Evolutionary conservation across 2,113 vertebrate species (phyloP).

Genomic region (Mirza zaza): DNA sequence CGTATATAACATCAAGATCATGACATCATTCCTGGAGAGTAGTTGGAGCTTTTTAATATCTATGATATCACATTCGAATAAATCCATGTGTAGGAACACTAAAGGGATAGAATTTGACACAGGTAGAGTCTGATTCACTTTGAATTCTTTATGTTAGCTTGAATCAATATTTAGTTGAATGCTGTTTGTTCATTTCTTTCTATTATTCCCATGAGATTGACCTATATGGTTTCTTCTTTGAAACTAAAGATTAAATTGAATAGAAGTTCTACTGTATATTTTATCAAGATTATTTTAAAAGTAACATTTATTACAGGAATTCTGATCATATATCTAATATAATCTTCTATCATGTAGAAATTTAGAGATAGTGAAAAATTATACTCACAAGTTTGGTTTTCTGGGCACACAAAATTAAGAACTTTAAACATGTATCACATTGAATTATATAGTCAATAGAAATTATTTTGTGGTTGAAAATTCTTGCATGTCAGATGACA

Average conservation of each 20-base stretch:
- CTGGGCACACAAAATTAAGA: not conserved
- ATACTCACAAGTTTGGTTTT: not conserved
- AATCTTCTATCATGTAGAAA: not conserved
- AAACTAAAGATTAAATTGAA: not conserved
- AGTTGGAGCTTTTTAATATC: not conserved
- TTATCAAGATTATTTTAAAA: not conserved
- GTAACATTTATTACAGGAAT: not conserved
- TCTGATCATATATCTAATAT: not conserved
- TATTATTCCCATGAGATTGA: not conserved
- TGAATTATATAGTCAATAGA: not conserved
- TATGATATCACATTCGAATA: too few relatives aligned
- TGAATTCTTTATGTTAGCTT: not conserved
- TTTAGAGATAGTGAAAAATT: not conserved
- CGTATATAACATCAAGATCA: not conserved
- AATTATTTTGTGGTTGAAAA: slow-evolving; percentile 27
- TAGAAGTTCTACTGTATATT: not conserved
- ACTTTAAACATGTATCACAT: not conserved
- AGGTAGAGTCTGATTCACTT: not conserved
- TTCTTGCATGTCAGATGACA: not conserved
- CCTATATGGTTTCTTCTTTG: not conserved
- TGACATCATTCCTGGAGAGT: not conserved
- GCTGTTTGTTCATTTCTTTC: not conserved
- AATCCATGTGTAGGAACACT: not conserved
- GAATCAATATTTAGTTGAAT: not conserved
- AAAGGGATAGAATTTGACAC: not conserved